A percentile compares a stretch with the other conserved stretches of the same genome.
Conservation (phyloP, 2,888 invertebrate species). For the Poecilobothrus nobilitatus region DNA sequence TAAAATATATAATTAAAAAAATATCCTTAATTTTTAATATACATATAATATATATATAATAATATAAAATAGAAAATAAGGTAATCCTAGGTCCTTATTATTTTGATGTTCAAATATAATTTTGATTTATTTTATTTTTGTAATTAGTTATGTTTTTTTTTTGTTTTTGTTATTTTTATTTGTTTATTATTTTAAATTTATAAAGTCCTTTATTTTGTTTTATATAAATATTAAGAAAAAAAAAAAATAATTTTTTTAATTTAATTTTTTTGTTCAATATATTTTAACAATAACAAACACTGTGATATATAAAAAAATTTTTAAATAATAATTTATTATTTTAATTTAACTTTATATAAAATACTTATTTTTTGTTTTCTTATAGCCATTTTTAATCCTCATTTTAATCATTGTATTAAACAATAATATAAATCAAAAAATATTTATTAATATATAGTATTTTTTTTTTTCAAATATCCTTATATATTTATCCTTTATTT, state of each 20-base stretch:
- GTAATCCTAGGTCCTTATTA: constrained; percentile 2
- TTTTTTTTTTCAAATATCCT: no score
- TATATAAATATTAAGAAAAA: neutral
- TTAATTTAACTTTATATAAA: neutral
- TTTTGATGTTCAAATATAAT: neutral
- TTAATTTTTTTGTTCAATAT: no score
- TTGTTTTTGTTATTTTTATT: neutral
- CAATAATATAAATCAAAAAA: no score
- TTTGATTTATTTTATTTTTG: neutral
- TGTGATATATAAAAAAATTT: neutral
- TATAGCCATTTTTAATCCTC: neutral
- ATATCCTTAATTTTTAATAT: no score
- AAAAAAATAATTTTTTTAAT: no score
- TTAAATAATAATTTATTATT: neutral
- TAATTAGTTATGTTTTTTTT: neutral
- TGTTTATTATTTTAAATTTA: neutral
- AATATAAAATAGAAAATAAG: neutral
- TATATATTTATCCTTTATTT: no score
- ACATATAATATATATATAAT: no score
- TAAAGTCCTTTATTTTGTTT: neutral
- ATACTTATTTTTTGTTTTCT: neutral
- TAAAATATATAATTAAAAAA: neutral
- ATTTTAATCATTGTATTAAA: neutral
- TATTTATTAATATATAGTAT: no score
- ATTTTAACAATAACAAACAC: neutral